Conservation (phyloP, 2,113 vertebrate genomes). For the Cettia cetti region DNA sequence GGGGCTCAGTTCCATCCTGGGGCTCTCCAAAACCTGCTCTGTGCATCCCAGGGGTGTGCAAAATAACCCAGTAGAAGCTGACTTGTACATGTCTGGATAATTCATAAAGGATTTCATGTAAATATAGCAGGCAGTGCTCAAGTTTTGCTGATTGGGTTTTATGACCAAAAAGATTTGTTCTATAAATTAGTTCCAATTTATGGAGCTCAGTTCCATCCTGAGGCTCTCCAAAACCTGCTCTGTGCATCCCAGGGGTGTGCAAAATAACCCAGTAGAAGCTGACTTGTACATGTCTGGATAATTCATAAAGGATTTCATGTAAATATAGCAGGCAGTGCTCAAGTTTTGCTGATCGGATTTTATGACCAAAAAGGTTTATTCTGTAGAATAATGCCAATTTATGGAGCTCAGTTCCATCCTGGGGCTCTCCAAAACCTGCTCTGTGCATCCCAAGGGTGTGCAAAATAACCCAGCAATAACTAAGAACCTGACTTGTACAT, state of each 20-base stretch:
- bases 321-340: too few species aligned
- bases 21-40: not conserved
- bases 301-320: not conserved
- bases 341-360: not conserved
- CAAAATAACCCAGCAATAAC: not conserved
- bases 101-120: not conserved
- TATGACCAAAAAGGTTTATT: too few species aligned
- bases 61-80: not conserved
- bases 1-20: rapidly evolving
- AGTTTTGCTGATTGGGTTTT: not conserved
- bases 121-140: not conserved
- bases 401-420: rapidly evolving
- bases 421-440: not conserved
- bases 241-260: not conserved
- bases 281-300: rapidly evolving
- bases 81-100: too few species aligned
- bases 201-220: rapidly evolving
- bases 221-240: not conserved
- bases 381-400: not conserved
- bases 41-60: not conserved
- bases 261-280: not conserved
- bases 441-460: not conserved
- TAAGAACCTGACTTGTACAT: not conserved
- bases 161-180: too few species aligned
- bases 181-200: not conserved